Evolutionary conservation across 2,797 vertebrate species (phyloP).

Genomic region (Muscicapa striata): DNA sequence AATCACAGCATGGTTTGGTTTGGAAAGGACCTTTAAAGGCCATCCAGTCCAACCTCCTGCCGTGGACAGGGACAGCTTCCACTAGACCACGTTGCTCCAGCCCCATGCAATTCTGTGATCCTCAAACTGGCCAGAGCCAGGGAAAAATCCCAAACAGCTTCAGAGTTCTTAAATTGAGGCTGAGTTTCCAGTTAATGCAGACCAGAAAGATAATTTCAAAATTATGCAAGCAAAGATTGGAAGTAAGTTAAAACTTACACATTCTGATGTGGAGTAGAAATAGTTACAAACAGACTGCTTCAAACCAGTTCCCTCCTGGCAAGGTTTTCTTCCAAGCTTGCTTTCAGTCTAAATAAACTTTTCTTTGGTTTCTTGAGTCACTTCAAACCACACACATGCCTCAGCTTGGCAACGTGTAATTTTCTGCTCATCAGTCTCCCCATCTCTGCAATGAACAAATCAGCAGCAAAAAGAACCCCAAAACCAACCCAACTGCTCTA

Average conservation of each 20-base stretch:
- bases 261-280: neutral
- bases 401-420: neutral
- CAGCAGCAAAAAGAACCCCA: neutral
- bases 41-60: neutral
- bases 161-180: neutral
- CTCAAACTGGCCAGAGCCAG: neutral
- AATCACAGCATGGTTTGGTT: neutral
- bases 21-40: neutral
- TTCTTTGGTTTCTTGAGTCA: neutral
- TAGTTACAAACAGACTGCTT: neutral
- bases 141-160: neutral
- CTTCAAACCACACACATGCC: neutral
- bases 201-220: neutral
- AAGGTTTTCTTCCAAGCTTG: neutral
- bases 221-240: neutral
- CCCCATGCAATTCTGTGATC: neutral
- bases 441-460: neutral
- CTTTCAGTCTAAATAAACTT: neutral
- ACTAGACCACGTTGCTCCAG: neutral
- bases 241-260: neutral
- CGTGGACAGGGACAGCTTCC: neutral
- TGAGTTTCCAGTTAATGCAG: neutral
- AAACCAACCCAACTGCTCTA: neutral
- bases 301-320: neutral
- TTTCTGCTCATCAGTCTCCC: neutral